Base-by-base conservation (phyloP, 2,113 vertebrate species). In the Tupaia tana region DNA sequence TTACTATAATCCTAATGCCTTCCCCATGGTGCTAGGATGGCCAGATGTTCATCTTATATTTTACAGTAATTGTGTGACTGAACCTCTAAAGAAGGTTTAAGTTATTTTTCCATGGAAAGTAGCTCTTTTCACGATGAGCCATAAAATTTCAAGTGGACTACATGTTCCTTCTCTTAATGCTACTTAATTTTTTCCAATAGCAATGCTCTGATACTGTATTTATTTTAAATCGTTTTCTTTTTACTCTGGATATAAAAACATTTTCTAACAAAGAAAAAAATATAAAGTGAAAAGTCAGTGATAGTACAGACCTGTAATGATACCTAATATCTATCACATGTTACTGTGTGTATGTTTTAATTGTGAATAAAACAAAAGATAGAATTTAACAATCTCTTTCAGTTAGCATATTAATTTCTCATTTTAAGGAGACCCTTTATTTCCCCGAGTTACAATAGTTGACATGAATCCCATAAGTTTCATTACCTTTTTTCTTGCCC, bases 381-480 rank as follows among this genome's bases (percentile, higher is more conserved):
- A 97, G 67, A 97, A 86, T 58, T 97, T 98, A 74, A 52, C 66
- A 95, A 93, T 34, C 92, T 87, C 24, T 97, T 98, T 95, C 9
- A 91, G 27, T 31, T 97, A 96, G 95, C 94, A 96, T 98, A 95
- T 29, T 97, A 98, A 98, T 97, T 97, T 97, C 58, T 92, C 63
- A 90, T 91, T 97, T 95, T 89, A 95, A 91, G 64, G 69, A 92
- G 19, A 70, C 63, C 18, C 91, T 85, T 79, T 90, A 69, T 94
- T 97, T 75, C 20, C 5, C 58, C 56, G 88, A 92, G n/a, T 95
- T 97, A 96, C 96, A 97, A 97, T 96, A 87, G 83, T 95, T 97
- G 95, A 95, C 95, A 97, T 89, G 95, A 98, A 98, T 98, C 98
- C 97, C 96, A 1, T 79, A 98, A 97, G 80, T 98, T 98, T 97